A percentile compares a stretch with the other conserved stretches of the same genome.
These are phyloP conservation scores for Crotophaga sulcirostris DNA, from an alignment of 2,113 vertebrate species.

Conservation along the genomic window DNA sequence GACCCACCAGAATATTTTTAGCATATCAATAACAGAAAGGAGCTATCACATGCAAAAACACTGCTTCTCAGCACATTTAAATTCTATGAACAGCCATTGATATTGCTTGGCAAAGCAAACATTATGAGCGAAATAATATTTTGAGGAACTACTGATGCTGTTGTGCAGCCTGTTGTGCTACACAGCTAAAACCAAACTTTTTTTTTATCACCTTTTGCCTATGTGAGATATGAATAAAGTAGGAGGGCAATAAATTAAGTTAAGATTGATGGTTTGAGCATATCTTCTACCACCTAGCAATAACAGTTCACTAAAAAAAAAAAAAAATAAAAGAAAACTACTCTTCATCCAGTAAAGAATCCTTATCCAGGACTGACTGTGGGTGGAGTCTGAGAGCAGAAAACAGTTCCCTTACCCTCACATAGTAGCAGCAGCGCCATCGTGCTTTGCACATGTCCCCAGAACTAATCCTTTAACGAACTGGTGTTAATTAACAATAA, in stretches of 20 bases:
- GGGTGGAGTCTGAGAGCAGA: neutral
- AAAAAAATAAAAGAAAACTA: neutral
- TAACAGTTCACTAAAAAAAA: neutral
- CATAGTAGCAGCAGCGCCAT: accelerated
- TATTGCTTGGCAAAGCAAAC: neutral
- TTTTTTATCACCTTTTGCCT: neutral
- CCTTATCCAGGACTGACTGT: neutral
- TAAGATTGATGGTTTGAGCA: neutral
- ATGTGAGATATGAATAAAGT: neutral
- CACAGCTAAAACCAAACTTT: neutral
- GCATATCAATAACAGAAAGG: neutral
- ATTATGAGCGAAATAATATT: neutral
- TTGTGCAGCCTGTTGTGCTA: neutral
- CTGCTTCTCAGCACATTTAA: neutral
- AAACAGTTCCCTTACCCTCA: neutral
- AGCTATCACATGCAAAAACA: neutral
- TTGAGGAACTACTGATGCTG: neutral
- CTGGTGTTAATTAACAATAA: neutral
- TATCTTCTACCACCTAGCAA: neutral
- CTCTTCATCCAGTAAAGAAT: neutral
- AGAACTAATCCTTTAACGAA: neutral
- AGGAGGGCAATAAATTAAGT: neutral
- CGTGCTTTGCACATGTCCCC: neutral
- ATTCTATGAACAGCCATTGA: neutral
- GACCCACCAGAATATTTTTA: neutral